Base-by-base conservation (phyloP, 2,888 invertebrate species). In the Hydropsyche betteni region DNA sequence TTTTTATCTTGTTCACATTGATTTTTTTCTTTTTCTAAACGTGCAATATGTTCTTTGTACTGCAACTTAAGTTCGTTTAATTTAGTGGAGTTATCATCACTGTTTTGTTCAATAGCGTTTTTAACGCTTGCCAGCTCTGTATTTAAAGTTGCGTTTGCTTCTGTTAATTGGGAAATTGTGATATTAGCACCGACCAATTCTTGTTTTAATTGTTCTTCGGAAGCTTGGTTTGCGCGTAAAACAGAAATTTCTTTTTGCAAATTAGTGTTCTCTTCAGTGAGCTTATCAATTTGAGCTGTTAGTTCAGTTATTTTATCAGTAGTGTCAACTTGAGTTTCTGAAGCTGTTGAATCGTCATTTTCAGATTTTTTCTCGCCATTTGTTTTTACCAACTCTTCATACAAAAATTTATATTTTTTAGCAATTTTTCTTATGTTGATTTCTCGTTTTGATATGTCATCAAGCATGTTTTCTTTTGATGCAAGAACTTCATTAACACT, bases 321-420 rank as follows among this genome's bases (percentile, higher is more conserved):
- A 61, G 16, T 61, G 4, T 38, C 68, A 44, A 14, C 10, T 50
- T n/a, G 16, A 7, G 85, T 85, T 33, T 84, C 84, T 72, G 85
- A 85, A 16, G 87, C 85, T 44, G 88, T 88, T 38, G 87, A 88
- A 5, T 84, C 84, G 79, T 90, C 89, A 1, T 84, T 89, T 12
- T 44, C 44, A 51, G 50, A 16, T 79, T 86, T 89, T 79, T 87
- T 88, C 80, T 90, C 90, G 79, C 91, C 91, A 16, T 89, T 85
- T 24, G 90, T 88, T 82, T 92, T 93, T 0, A 88, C 87, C 14
- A 93, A 86, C 80, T 94, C 94, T 82, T 94, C 93, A 82, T 90
- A 95, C 80, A 93, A 94, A 12, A 91, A 92, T 84, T 97, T 97
- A 83, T 97, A 97, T 82, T 96, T 96, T 81, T 95, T 94, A 4